A percentile compares a stretch with the other conserved stretches of the same genome.
These are phyloP conservation scores for Ferdinandea cuprea DNA, from an alignment of 2,888 invertebrate species.

Conservation along the genomic window DNA sequence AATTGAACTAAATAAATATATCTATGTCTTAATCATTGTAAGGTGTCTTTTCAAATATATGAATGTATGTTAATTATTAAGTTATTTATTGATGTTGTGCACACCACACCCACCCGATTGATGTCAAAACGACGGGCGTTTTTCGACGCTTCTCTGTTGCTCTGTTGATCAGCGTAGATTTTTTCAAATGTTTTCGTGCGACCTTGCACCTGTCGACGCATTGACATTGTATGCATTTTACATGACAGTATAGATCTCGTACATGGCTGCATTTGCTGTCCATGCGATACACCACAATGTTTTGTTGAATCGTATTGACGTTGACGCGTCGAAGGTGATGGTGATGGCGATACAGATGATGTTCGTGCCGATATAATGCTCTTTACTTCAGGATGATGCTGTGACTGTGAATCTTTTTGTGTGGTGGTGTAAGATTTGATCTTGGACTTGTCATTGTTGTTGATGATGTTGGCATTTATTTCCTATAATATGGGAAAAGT, in stretches of 20 bases:
- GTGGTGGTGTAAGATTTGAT: slow-evolving; percentile 5
- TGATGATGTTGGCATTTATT: slow-evolving; percentile 4
- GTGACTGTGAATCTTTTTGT: slow-evolving; percentile 1
- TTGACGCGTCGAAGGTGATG: slow-evolving; percentile 36
- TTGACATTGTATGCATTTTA: slow-evolving; percentile 87
- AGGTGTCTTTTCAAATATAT: no score
- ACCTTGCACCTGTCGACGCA: slow-evolving; percentile 88
- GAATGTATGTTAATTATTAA: slow-evolving; percentile 8
- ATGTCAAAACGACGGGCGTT: slow-evolving; percentile 21
- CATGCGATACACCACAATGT: slow-evolving; percentile 91
- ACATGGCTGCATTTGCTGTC: slow-evolving; percentile 88
- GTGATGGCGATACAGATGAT: slow-evolving; percentile 18
- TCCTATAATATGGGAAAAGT: background rate
- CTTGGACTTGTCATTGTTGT: slow-evolving; percentile 1
- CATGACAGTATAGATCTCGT: slow-evolving; percentile 89
- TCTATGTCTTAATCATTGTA: no score
- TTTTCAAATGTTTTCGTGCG: slow-evolving; percentile 90
- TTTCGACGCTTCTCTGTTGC: slow-evolving; percentile 45
- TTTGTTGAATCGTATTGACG: slow-evolving; percentile 91
- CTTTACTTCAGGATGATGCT: slow-evolving; percentile 1
- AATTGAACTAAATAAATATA: background rate
- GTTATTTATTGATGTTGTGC: slow-evolving; percentile 30
- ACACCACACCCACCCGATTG: slow-evolving; percentile 50
- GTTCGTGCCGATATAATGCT: background rate
- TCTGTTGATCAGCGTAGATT: slow-evolving; percentile 85